Evolutionary conservation across 2,113 vertebrate genomes (phyloP), one percentile per base, ranked within the genome.

Genomic region (Rhynchopsitta pachyrhyncha): DNA sequence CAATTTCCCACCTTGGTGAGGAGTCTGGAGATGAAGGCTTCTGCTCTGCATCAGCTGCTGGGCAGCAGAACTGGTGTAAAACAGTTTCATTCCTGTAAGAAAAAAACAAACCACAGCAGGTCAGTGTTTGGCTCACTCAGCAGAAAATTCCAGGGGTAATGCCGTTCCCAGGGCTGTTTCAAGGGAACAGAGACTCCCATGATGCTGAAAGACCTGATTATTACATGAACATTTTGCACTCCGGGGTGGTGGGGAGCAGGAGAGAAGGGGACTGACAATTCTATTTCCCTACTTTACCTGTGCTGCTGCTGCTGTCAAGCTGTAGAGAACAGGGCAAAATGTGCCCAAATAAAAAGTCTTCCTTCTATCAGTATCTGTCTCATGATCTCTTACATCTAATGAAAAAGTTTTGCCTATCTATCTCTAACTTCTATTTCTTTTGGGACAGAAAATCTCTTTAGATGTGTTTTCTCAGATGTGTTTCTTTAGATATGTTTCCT

Each of bases 41-140:
- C 95, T 99, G 99, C 88, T 98, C 98, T 28, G 99, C 97, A 14
- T 99, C 99, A 10, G 99, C 99, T 22, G 99, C 99, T 10, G 99
- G 99, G 96, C 99, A 99, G 97, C 99, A 99, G 97, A 99, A 99
- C 97, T 99, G 99, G 97, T 99, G 99, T 96, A 99, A 98, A 97
- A 99, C 99, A 5, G 98, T 99, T 98, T 99, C 99, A 96, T 98
- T 99, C 98, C 99, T 99, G 98, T 35, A 96, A 97, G 60, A 97
- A 79, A 97, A 97, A 95, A 82, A 93, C 47, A 97, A 92, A 93
- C 3, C 62, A 8, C 23, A 70, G 46, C n/a, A 82, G 60, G 86
- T 97, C 46, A 97, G 82, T 73, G 71, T 79, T 97, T 46, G 76
- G 73, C 39, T 96, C 44, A 63, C 37, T 84, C 63, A 76, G 52